Evolutionary conservation across 2,797 vertebrate genomes (phyloP).

Genomic region (Amphiprion clarkii): DNA sequence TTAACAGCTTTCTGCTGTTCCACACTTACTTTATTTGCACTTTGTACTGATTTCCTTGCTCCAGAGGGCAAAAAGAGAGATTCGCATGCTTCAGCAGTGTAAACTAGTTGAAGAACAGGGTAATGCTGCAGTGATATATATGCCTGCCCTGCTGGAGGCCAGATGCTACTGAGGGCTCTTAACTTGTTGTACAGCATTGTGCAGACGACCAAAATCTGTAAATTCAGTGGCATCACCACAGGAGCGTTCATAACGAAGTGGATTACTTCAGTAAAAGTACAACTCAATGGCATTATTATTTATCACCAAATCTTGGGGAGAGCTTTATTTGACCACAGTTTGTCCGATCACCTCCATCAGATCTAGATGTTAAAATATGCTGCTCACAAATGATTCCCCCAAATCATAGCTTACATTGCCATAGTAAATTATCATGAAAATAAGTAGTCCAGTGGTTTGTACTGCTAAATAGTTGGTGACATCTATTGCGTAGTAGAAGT

Average conservation of each 20-base stretch:
- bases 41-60: slow-evolving; percentile 53
- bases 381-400: slow-evolving; percentile 27
- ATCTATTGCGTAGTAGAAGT: slow-evolving; percentile 54
- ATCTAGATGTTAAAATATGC: not conserved
- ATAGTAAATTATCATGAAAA: slow-evolving; percentile 39
- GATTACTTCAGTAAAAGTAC: slow-evolving; percentile 21
- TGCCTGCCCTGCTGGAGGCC: not conserved
- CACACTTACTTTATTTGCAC: slow-evolving; percentile 75
- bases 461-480: slow-evolving; percentile 27
- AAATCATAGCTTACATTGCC: slow-evolving; percentile 17
- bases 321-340: slow-evolving; percentile 13
- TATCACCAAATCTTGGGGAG: slow-evolving; percentile 21
- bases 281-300: slow-evolving; percentile 17
- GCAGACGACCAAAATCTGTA: slow-evolving; percentile 6
- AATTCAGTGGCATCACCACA: slow-evolving; percentile 1
- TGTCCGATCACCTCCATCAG: not conserved
- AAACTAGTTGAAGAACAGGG: slow-evolving; percentile 24
- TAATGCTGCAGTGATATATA: slow-evolving; percentile 16
- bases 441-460: slow-evolving; percentile 35
- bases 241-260: slow-evolving; percentile 7
- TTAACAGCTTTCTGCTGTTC: slow-evolving; percentile 41
- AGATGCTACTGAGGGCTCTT: not conserved
- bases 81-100: slow-evolving; percentile 34
- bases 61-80: slow-evolving; percentile 31
- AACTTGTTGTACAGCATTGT: slow-evolving; percentile 1